These are phyloP conservation scores for Pyralis farinalis DNA, from an alignment of 2,888 invertebrate genomes.

Conservation along the genomic window DNA sequence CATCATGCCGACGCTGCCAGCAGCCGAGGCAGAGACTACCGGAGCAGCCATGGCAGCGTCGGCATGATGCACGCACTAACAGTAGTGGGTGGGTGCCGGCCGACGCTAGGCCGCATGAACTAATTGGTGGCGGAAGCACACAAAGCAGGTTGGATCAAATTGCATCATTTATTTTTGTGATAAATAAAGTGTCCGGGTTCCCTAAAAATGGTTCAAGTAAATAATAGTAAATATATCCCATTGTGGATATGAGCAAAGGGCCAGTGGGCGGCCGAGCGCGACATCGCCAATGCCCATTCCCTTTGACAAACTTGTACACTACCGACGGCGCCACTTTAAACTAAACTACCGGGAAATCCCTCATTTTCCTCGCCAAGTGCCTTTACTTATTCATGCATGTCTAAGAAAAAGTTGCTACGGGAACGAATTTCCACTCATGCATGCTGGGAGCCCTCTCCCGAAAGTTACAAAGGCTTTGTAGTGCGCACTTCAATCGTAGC, in stretches of 20 bases:
- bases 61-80: no score
- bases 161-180: conserved; percentile 22
- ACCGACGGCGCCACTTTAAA: conserved; percentile 33
- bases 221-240: conserved; percentile 31
- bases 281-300: no score
- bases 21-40: no score
- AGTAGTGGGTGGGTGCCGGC: no score
- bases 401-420: conserved; percentile 28
- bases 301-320: conserved; percentile 30
- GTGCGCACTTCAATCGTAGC: conserved; percentile 15
- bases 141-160: no score
- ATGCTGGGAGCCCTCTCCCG: conserved; percentile 23
- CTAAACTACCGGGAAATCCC: conserved; percentile 46
- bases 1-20: no score
- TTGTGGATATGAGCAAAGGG: conserved; percentile 11
- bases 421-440: conserved; percentile 29
- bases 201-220: conserved; percentile 27
- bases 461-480: conserved; percentile 25
- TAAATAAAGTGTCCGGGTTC: conserved; percentile 26
- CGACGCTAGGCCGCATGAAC: no score
- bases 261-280: conserved; percentile 12
- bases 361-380: conserved; percentile 49
- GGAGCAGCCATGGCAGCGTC: no score
- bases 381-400: conserved; percentile 56
- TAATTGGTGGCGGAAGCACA: no score